These are phyloP conservation scores for Lepidonotus clava DNA, from an alignment of 2,888 invertebrate species.

Conservation along the genomic window DNA sequence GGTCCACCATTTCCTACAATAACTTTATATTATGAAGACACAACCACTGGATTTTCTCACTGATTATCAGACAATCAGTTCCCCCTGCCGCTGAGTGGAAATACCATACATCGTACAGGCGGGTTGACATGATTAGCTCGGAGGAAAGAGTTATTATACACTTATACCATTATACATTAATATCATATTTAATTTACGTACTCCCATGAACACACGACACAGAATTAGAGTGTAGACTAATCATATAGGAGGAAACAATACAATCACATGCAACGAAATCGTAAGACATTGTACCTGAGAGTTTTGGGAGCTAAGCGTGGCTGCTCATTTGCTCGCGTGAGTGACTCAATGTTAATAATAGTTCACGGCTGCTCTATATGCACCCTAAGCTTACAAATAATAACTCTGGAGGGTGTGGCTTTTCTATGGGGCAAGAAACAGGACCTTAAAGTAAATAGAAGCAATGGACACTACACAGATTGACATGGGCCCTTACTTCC, in stretches of 20 bases:
- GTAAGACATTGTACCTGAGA: constrained; percentile 47
- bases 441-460: constrained; percentile 10
- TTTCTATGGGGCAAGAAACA: constrained; percentile 16
- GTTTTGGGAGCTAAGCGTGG: constrained; percentile 41
- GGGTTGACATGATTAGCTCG: neutral
- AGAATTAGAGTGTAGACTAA: neutral
- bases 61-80: too few relatives aligned
- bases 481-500: too few relatives aligned
- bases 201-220: constrained; percentile 18
- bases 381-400: neutral
- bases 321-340: neutral
- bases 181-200: constrained; percentile 19
- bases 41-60: constrained; percentile 3
- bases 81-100: neutral
- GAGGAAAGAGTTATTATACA: neutral
- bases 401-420: neutral
- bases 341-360: constrained; percentile 4
- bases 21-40: constrained; percentile 12
- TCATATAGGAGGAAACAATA: constrained; percentile 29
- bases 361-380: neutral
- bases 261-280: constrained; percentile 45
- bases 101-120: neutral
- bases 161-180: neutral
- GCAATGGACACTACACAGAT: too few relatives aligned
- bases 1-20: constrained; percentile 36